Evolutionary conservation across 2,888 invertebrate genomes (phyloP).

Genomic region (Amblyteles armatorius): DNA sequence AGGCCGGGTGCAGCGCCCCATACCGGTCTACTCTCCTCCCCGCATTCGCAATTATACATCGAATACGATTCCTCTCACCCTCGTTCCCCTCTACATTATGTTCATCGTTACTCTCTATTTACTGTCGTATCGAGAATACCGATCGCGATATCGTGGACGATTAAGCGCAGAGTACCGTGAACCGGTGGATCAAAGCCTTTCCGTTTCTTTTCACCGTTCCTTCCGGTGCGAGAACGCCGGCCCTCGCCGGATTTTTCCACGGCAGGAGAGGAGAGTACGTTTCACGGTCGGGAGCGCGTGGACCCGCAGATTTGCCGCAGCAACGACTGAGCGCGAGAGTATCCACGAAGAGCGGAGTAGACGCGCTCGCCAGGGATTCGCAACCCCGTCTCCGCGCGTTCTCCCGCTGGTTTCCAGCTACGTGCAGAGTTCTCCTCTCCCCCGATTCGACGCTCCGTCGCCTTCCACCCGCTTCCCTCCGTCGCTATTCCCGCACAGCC

Average conservation of each 20-base stretch:
- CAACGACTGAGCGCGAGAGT: conserved; percentile 73
- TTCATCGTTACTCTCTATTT: not conserved
- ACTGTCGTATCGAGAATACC: not conserved
- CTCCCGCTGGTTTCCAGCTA: conserved; percentile 56
- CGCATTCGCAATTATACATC: not conserved
- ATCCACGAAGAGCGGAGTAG: conserved; percentile 63
- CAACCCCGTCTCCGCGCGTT: conserved; percentile 54
- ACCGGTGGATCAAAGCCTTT: not conserved
- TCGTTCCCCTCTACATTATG: not conserved
- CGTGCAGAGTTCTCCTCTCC: conserved; percentile 43
- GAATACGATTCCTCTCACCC: not conserved
- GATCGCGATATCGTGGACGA: not conserved
- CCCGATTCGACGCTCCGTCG: conserved; percentile 25
- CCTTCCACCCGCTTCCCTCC: conserved; percentile 46
- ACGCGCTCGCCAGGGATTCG: conserved; percentile 71
- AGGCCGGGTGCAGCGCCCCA: conserved; percentile 76
- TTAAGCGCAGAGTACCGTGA: not conserved
- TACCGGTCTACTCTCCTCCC: conserved; percentile 51
- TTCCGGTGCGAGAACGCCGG: conserved; percentile 2
- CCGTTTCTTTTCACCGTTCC: not conserved
- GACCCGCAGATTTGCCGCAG: conserved; percentile 81
- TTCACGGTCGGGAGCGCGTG: conserved; percentile 71
- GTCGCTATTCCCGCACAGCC: conserved; percentile 11
- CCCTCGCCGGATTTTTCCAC: not conserved
- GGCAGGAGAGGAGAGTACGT: conserved; percentile 25